Conservation (phyloP, 2,113 vertebrate species). For the Corvus cornix region DNA sequence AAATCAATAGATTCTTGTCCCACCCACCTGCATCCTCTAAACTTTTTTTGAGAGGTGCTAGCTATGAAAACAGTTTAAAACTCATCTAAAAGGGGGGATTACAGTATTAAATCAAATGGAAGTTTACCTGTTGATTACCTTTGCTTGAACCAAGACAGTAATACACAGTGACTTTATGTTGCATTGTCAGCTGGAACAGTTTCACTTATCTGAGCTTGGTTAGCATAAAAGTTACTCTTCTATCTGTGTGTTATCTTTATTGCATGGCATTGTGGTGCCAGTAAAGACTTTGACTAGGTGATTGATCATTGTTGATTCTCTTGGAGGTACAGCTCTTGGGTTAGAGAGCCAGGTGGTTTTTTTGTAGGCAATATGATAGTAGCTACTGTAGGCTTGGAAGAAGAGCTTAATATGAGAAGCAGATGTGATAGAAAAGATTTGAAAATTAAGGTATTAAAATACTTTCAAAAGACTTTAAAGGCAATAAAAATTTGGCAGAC, state of each 20-base stretch:
- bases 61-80: neutral
- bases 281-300: neutral
- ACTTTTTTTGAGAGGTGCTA: neutral
- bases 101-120: neutral
- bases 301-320: neutral
- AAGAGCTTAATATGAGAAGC: neutral
- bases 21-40: too few species aligned
- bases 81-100: neutral
- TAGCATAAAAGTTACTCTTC: neutral
- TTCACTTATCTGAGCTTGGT: neutral
- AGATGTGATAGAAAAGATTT: neutral
- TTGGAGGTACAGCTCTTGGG: neutral
- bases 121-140: neutral
- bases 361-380: neutral
- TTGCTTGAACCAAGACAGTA: neutral
- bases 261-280: neutral
- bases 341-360: neutral
- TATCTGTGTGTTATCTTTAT: neutral
- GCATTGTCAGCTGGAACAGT: accelerated
- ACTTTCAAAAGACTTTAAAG: neutral
- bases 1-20: neutral
- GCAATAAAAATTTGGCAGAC: neutral
- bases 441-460: neutral
- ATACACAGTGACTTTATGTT: neutral
- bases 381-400: neutral